Evolutionary conservation across 2,888 invertebrate genomes (phyloP).

Genomic region (Spodoptera littoralis): DNA sequence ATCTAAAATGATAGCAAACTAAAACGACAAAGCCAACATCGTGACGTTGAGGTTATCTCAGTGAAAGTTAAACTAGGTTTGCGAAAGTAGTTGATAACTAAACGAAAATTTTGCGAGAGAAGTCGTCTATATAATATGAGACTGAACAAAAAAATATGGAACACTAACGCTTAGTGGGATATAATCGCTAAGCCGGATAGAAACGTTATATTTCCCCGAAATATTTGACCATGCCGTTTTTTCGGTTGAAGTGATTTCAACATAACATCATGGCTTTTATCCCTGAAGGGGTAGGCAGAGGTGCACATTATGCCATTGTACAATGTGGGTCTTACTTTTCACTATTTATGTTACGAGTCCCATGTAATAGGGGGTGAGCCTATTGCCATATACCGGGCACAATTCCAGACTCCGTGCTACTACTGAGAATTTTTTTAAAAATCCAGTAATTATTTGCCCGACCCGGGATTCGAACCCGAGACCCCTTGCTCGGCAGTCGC

Average conservation of each 20-base stretch:
- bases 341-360: too few relatives aligned
- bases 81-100: constrained; percentile 33
- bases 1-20: constrained; percentile 47
- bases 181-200: constrained; percentile 9
- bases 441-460: too few relatives aligned
- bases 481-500: too few relatives aligned
- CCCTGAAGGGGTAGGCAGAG: too few relatives aligned
- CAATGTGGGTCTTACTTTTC: too few relatives aligned
- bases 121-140: constrained; percentile 13
- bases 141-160: constrained; percentile 14
- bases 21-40: constrained; percentile 30
- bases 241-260: constrained; percentile 18
- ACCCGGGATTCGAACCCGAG: too few relatives aligned
- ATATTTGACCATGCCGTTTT: constrained; percentile 21
- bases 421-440: too few relatives aligned
- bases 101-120: constrained; percentile 10
- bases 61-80: constrained; percentile 47
- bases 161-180: constrained; percentile 1
- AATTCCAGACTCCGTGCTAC: too few relatives aligned
- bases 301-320: too few relatives aligned
- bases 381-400: too few relatives aligned
- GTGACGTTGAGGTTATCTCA: constrained; percentile 33
- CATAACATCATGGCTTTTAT: not conserved
- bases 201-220: constrained; percentile 15
- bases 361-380: too few relatives aligned